Conservation (phyloP, 2,888 invertebrate species). For the Drosophila helvetica region DNA sequence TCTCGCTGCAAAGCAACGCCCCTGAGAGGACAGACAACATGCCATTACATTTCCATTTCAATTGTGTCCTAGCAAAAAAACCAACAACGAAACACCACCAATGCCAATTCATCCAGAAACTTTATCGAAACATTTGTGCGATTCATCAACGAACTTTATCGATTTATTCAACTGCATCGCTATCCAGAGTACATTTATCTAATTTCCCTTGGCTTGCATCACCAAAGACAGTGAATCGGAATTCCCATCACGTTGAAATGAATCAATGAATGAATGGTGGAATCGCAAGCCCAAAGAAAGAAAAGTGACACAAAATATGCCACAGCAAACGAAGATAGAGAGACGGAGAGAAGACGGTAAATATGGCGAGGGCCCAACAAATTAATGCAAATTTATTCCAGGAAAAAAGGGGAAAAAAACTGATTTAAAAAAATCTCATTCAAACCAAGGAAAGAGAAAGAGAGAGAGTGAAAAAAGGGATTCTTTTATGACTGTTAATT, state of each 20-base stretch:
- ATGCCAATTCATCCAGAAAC: background rate
- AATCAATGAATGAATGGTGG: constrained; percentile 43
- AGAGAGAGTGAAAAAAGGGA: background rate
- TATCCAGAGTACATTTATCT: constrained; percentile 13
- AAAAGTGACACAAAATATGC: constrained; percentile 18
- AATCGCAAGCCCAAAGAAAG: constrained; percentile 3
- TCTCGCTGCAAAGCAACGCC: constrained; percentile 31
- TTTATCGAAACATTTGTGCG: background rate
- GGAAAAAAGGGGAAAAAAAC: constrained; percentile 19
- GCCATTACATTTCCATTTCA: constrained; percentile 31
- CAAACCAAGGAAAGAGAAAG: background rate
- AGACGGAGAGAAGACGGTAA: too few relatives aligned
- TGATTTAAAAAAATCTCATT: constrained; percentile 19
- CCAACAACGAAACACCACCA: background rate
- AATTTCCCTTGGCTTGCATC: constrained; percentile 33
- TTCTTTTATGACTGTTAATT: constrained; percentile 56
- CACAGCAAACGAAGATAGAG: background rate
- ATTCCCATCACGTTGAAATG: constrained; percentile 58
- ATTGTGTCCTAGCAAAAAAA: background rate
- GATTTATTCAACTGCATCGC: background rate
- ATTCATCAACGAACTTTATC: constrained; percentile 1
- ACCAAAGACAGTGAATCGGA: constrained; percentile 23
- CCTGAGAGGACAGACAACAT: constrained; percentile 22
- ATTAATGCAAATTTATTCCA: constrained; percentile 49
- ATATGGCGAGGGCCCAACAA: constrained; percentile 10